Percentiles rank a stretch among this genome's conserved stretches.
Evolutionary conservation across 2,797 vertebrate species (phyloP).

Genomic region (Phalloptychus januarius): DNA sequence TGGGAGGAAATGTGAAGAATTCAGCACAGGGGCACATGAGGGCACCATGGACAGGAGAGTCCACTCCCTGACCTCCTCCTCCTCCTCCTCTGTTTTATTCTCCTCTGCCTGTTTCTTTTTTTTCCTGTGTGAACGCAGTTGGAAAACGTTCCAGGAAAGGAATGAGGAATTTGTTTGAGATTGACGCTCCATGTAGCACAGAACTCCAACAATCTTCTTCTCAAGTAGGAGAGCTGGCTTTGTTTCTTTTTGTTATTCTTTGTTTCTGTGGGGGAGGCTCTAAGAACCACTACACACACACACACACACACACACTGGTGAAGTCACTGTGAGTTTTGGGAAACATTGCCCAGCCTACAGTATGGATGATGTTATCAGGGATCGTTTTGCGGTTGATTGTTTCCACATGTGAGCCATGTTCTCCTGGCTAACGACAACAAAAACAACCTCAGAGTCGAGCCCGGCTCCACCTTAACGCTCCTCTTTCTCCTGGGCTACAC

Average conservation of each 20-base stretch:
- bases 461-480: conserved; percentile 51
- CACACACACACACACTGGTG: not conserved
- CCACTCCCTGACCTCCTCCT: conserved; percentile 24
- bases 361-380: conserved; percentile 81
- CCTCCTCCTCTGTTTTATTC: conserved; percentile 3
- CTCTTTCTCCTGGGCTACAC: conserved; percentile 6
- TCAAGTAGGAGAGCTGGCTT: conserved; percentile 10
- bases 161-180: conserved; percentile 51
- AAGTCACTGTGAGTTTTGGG: conserved; percentile 46
- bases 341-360: conserved; percentile 60
- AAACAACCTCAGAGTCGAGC: conserved; percentile 65
- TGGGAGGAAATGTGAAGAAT: conserved; percentile 53
- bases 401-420: conserved; percentile 79
- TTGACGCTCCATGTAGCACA: conserved; percentile 10
- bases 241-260: conserved; percentile 38
- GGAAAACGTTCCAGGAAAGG: conserved; percentile 65
- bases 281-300: not conserved
- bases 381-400: conserved; percentile 76
- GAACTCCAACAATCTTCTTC: conserved; percentile 29
- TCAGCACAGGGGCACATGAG: conserved; percentile 32
- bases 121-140: conserved; percentile 35
- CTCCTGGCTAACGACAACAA: conserved; percentile 54
- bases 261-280: conserved; percentile 13
- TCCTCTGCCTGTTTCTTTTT: not conserved
- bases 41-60: conserved; percentile 9